These are phyloP conservation scores for Euura saliciscinereae DNA, from an alignment of 1,140 invertebrate genomes.

Conservation along the genomic window DNA sequence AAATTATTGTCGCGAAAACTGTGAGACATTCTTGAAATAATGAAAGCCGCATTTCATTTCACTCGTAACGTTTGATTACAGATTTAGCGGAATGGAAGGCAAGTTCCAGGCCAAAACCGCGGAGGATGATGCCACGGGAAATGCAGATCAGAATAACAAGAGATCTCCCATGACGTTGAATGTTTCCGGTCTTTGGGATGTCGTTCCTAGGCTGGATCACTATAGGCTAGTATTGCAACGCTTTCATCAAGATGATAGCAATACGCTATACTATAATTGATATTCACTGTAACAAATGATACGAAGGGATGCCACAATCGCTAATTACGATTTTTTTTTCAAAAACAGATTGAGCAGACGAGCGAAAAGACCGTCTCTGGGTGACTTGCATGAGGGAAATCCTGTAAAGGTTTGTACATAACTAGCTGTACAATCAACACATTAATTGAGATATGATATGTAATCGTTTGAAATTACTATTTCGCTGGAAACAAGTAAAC, in stretches of 20 bases:
- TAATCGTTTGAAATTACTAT: too few species aligned
- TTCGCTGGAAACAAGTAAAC: too few species aligned
- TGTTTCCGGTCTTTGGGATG: conserved; percentile 68
- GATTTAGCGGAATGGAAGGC: conserved; percentile 47
- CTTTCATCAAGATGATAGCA: too few species aligned
- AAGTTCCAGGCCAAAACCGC: conserved; percentile 41
- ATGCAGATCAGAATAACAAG: conserved; percentile 42
- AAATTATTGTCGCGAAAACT: not conserved
- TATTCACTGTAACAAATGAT: too few species aligned
- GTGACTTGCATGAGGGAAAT: conserved; percentile 69
- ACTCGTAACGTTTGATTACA: conserved; percentile 25
- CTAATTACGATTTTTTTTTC: conserved; percentile 27
- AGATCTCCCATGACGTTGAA: conserved; percentile 50
- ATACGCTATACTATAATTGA: too few species aligned
- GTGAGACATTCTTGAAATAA: not conserved
- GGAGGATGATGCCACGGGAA: conserved; percentile 35
- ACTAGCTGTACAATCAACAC: too few species aligned
- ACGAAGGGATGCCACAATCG: not conserved
- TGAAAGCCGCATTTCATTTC: not conserved
- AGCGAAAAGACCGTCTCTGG: conserved; percentile 75
- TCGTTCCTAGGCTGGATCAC: conserved; percentile 85
- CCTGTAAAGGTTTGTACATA: conserved; percentile 53
- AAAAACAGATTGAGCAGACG: conserved; percentile 59
- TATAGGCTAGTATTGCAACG: conserved; percentile 70
- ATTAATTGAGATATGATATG: too few species aligned